These are phyloP conservation scores for Erythrocebus patas DNA, from an alignment of 2,113 vertebrate species.

Conservation along the genomic window DNA sequence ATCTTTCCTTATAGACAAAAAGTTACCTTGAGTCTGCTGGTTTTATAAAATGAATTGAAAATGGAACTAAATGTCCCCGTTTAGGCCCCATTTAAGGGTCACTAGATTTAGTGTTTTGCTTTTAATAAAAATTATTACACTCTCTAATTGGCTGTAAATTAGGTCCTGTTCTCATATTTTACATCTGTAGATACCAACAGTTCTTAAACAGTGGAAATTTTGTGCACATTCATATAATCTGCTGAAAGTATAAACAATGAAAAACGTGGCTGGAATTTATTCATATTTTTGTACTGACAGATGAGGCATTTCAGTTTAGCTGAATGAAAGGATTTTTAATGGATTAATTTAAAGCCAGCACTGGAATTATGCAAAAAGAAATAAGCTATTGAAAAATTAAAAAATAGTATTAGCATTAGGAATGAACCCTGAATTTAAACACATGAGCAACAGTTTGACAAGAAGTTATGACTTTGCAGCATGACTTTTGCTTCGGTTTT, in stretches of 20 bases:
- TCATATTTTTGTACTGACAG: conserved; percentile 52
- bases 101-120: conserved; percentile 1
- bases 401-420: not conserved
- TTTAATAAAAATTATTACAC: conserved; percentile 46
- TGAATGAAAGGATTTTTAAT: conserved; percentile 54
- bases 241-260: conserved; percentile 52
- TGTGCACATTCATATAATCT: conserved; percentile 50
- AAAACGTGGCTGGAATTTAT: conserved; percentile 37
- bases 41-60: conserved; percentile 45
- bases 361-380: conserved; percentile 29
- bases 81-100: not conserved
- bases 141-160: conserved; percentile 49
- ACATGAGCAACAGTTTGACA: not conserved
- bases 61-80: not conserved
- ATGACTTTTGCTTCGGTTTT: conserved; percentile 18
- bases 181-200: not conserved
- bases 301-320: conserved; percentile 52
- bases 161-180: not conserved
- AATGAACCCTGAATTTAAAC: not conserved
- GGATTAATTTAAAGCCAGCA: conserved; percentile 50
- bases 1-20: not conserved
- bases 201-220: conserved; percentile 49
- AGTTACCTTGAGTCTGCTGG: not conserved
- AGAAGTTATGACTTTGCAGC: not conserved
- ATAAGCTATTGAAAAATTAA: conserved; percentile 47